Evolutionary conservation across 2,888 invertebrate species (phyloP), one percentile per base, ranked within the genome.

Genomic region (Cheiracanthium punctorium): DNA sequence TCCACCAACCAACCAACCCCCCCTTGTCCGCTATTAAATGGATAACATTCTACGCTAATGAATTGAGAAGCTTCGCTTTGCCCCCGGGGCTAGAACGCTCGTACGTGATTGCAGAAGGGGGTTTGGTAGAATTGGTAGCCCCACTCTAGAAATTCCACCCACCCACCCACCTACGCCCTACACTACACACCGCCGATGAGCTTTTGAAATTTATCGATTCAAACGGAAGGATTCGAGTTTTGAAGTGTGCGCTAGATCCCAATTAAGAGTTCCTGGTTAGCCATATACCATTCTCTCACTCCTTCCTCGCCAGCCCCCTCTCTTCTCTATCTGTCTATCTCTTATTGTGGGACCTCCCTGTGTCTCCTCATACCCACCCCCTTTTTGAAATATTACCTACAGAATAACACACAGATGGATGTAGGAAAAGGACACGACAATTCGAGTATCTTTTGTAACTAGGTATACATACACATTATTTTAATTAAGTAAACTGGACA

Each of bases 21-120:
- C 67, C 30, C 48, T 5, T 65, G 24, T 30, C 77, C n/a, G 71
- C 82, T 84, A 85, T 85, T 85, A 85, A 85, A 85, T 79, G 84
- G 84, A 79, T 85, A 85, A 85, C 84, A 85, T 85, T 85, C 79
- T 84, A 84, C 82, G 77, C 84, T 85, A 85, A 85, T 85, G 84
- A 85, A 85, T 85, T 85, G 84, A 79, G 84, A 74, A 85, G 73
- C 70, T 72, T 70, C 79, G 73, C 70, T 73, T 70, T 30, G 58
- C 74, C 79, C 84, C 65, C 48, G 30, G 77, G 84, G 79, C 84
- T 72, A 52, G 37, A 52, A 29, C 75, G 58, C 41, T 58, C 58
- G 74, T 74, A 79, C 79, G 79, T 79, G 79, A 80, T 85, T 79
- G 48, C 72, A 65, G 77, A 71, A 77, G 82, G 30, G 33, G n/a